These are phyloP conservation scores for Oegoconia quadripuncta DNA, from an alignment of 2,888 invertebrate genomes.

Conservation along the genomic window DNA sequence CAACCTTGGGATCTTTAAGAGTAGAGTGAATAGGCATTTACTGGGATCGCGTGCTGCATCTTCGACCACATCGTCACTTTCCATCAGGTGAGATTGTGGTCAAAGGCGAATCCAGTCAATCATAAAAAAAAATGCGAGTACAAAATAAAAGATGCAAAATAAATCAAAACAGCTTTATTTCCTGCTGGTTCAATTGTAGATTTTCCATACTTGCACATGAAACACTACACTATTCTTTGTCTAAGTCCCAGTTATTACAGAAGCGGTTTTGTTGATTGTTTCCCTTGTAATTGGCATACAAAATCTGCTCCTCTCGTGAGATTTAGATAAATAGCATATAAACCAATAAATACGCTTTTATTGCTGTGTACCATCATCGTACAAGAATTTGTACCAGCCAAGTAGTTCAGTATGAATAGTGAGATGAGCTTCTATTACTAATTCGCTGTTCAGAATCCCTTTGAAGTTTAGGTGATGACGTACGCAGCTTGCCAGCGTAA, in stretches of 20 bases:
- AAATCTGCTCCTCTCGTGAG: constrained; percentile 36
- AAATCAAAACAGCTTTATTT: constrained; percentile 78
- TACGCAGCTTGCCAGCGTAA: too few species aligned
- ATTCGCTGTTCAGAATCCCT: too few species aligned
- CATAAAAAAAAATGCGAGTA: too few species aligned
- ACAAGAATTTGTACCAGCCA: constrained; percentile 34
- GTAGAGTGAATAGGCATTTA: too few species aligned
- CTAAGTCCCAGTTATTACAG: constrained; percentile 29
- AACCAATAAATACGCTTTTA: constrained; percentile 34
- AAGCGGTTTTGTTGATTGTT: constrained; percentile 23
- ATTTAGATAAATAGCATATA: constrained; percentile 35
- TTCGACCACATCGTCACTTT: too few species aligned
- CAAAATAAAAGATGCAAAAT: constrained; percentile 46
- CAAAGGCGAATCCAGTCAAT: too few species aligned
- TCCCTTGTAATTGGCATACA: constrained; percentile 26
- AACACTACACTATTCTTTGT: constrained; percentile 50
- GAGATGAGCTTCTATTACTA: background rate
- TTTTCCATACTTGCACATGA: constrained; percentile 60
- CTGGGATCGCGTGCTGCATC: too few species aligned
- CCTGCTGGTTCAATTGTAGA: constrained; percentile 65
- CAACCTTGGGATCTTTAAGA: too few species aligned
- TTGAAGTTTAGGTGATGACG: too few species aligned
- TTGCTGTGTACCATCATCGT: constrained; percentile 35
- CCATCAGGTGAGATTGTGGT: too few species aligned
- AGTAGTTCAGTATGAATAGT: constrained; percentile 24